Evolutionary conservation across 2,888 invertebrate species (phyloP), one percentile per base, ranked within the genome.

Genomic region (Aspidapion aeneum): DNA sequence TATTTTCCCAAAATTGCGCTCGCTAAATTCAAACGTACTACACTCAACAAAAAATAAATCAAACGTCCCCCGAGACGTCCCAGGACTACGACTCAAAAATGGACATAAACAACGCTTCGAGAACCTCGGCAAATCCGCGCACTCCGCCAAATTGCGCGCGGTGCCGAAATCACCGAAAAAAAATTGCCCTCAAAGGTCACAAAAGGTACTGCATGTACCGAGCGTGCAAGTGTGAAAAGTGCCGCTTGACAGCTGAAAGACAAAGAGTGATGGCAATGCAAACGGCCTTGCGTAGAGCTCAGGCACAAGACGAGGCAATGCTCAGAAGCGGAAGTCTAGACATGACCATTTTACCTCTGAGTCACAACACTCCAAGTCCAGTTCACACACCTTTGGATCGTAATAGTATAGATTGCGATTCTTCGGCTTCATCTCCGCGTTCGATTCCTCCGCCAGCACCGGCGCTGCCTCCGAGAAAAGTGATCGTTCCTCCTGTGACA

Each of bases 101-200:
- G 75, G 83, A 83, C 66, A 75, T 83, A 80, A 69, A 82, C 83
- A 55, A 81, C 12, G 35, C 35, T 7, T 82, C 67, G 79, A 85
- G 76, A 81, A 87, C 78, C 85, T 87, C 61, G 80, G 82, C 62
- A 64, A 84, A 85, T 56, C 88, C 91, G 17, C 86, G 94, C 64
- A 92, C 93, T 67, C 93, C 93, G 5, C 95, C 95, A 18, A 95
- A 94, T 81, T 96, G 96, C 80, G 94, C 94, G 55, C 88, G 95
- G 21, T 96, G 96, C 80, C 86, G 94, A 65, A 96, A 96, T 83
- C 96, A 96, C 81, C 87, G 90, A n/a, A 84, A 93, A 75, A 93
- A 93, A 79, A 90, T 93, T 70, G 88, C 89, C 79, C 85, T 96
- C 68, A 94, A 94, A 80, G 95, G 94, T 17, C 96, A 96, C 83